Evolutionary conservation across 2,888 invertebrate genomes (phyloP).

Genomic region (Ichneumon xanthorius): DNA sequence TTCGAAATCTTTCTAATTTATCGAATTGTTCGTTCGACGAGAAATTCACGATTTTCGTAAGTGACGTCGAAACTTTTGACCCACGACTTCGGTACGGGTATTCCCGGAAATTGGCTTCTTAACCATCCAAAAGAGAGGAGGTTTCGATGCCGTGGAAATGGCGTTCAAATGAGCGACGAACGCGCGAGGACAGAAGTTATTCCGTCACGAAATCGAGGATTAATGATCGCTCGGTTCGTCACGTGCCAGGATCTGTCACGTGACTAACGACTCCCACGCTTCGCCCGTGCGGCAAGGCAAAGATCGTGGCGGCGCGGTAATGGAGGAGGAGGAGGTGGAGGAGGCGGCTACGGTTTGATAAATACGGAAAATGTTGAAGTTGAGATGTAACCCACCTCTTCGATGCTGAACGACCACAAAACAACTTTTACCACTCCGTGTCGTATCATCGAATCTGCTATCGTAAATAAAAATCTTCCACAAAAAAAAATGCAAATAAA

Average conservation of each 20-base stretch:
- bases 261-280: conserved; percentile 74
- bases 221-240: conserved; percentile 79
- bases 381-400: conserved; percentile 24
- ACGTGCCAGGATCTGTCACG: conserved; percentile 74
- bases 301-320: conserved; percentile 63
- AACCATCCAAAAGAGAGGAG: conserved; percentile 51
- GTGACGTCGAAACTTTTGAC: conserved; percentile 23
- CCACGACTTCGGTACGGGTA: conserved; percentile 19
- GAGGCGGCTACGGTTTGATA: conserved; percentile 47
- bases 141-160: conserved; percentile 9
- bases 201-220: conserved; percentile 71
- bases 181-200: conserved; percentile 72
- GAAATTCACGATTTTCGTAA: conserved; percentile 50
- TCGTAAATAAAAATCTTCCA: neutral
- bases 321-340: conserved; percentile 42
- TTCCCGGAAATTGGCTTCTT: conserved; percentile 68
- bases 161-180: conserved; percentile 1
- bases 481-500: neutral
- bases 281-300: conserved; percentile 65
- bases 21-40: conserved; percentile 54
- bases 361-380: conserved; percentile 45
- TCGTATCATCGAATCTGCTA: conserved; percentile 13
- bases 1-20: conserved; percentile 42
- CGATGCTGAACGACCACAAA: conserved; percentile 10
- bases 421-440: conserved; percentile 6